phyloP scores from a whole-genome alignment of 2,113 vertebrate genomes.

The Sinocyclocheilus maitianheensis region DNA sequence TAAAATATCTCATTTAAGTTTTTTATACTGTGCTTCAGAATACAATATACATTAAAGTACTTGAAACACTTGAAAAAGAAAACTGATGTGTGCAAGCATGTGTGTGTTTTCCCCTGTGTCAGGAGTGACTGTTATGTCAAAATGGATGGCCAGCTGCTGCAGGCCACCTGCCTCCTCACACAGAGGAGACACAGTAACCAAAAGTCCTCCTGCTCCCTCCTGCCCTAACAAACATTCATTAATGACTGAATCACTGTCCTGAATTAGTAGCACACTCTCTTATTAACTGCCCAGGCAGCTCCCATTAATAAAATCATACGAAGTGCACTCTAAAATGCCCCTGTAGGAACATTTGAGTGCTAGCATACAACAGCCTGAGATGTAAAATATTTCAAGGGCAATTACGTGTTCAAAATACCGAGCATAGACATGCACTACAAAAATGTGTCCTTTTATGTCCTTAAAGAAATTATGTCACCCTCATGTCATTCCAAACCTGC shows the following conservation, averaged over 20 bases:
- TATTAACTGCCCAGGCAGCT: slow-evolving; percentile 13
- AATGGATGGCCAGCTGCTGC: slow-evolving; percentile 26
- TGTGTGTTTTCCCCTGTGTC: slow-evolving; percentile 19
- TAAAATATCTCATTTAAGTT: no score
- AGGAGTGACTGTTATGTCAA: background rate
- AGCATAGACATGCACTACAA: background rate
- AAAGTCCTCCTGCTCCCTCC: background rate
- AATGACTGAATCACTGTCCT: slow-evolving; percentile 31
- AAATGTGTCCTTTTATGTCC: background rate
- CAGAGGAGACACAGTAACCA: slow-evolving; percentile 32
- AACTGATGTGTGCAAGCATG: no score
- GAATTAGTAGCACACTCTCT: slow-evolving; percentile 24
- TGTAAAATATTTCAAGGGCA: background rate
- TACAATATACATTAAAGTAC: no score
- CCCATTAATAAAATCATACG: background rate
- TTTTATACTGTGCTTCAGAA: no score
- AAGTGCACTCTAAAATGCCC: background rate
- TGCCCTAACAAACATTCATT: slow-evolving; percentile 34
- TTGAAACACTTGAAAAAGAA: no score
- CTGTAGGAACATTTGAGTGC: background rate
- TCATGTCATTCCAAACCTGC: background rate
- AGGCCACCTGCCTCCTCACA: slow-evolving; percentile 39
- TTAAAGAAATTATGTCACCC: background rate
- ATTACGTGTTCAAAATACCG: background rate
- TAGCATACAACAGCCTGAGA: background rate